phyloP scores from a whole-genome alignment of 1,140 invertebrate genomes.

The Trachelipus rathkii region DNA sequence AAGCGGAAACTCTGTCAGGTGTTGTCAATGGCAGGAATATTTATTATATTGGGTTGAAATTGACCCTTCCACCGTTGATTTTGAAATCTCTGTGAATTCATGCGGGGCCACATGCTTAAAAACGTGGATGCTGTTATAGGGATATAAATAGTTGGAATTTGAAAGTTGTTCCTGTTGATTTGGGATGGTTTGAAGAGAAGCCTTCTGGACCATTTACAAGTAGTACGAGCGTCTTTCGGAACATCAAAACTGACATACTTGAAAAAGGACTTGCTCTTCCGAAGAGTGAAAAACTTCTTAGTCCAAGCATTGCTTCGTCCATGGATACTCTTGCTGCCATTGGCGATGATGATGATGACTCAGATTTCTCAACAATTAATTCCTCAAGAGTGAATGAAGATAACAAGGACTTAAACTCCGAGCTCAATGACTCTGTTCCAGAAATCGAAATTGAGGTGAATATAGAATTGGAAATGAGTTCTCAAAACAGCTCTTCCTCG shows the following conservation, averaged over 20 bases:
- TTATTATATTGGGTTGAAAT: background rate
- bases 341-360: too few species aligned
- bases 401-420: too few species aligned
- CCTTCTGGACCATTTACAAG: background rate
- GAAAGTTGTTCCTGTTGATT: conserved; percentile 1
- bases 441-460: too few species aligned
- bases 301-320: too few species aligned
- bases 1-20: background rate
- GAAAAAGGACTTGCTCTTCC: background rate
- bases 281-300: background rate
- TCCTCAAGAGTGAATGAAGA: too few species aligned
- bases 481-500: background rate
- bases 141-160: background rate
- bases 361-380: too few species aligned
- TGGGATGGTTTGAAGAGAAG: background rate
- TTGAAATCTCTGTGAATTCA: background rate
- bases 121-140: background rate
- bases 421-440: too few species aligned
- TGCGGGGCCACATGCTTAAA: background rate
- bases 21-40: background rate
- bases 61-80: background rate
- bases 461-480: too few species aligned
- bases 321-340: too few species aligned
- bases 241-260: background rate
- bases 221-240: background rate